A percentile compares a stretch with the other conserved stretches of the same genome.
Evolutionary conservation across 2,113 vertebrate species (phyloP).

Genomic region (Platysteira castanea): DNA sequence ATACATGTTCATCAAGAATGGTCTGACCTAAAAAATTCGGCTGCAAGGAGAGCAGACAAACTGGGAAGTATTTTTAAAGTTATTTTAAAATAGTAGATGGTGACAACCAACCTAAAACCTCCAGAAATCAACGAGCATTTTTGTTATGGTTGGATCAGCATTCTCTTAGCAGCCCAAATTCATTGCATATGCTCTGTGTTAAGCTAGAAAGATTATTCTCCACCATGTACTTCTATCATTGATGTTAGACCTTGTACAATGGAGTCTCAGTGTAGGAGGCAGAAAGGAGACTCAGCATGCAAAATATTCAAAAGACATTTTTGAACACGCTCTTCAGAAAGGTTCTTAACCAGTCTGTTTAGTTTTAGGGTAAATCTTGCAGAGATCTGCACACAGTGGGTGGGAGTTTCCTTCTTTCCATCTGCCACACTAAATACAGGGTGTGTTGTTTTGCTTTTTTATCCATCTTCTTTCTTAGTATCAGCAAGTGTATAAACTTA

Average conservation of each 20-base stretch:
- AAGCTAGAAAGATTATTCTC: not conserved
- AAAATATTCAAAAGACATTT: conserved; percentile 5
- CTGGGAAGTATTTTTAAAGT: not conserved
- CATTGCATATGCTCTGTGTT: not conserved
- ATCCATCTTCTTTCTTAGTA: not conserved
- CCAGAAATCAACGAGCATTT: not conserved
- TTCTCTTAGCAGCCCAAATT: not conserved
- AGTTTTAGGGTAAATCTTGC: conserved; percentile 24
- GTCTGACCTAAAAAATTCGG: not conserved
- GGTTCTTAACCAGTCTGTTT: not conserved
- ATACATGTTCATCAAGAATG: not conserved
- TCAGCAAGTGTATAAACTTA: not conserved
- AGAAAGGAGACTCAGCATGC: conserved; percentile 13
- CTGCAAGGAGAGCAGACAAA: not conserved
- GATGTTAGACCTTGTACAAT: not conserved
- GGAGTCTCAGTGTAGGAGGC: conserved; percentile 1
- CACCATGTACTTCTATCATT: not conserved
- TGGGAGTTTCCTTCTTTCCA: conserved; percentile 48
- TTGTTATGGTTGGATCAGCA: not conserved
- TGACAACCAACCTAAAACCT: not conserved
- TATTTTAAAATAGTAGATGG: not conserved
- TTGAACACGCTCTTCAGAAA: not conserved
- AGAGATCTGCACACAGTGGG: conserved; percentile 11
- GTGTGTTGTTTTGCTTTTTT: conserved; percentile 11
- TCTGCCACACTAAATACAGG: conserved; percentile 31